A percentile compares a stretch with the other conserved stretches of the same genome.
Evolutionary conservation across 2,113 vertebrate genomes (phyloP).

Genomic region (Mus musculus): GRCm39 chr2:114693001-114693500

Average conservation of each 20-base stretch:
- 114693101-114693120: neutral
- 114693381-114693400: slow-evolving; percentile 5
- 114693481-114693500: slow-evolving; percentile 25
- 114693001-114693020: neutral
- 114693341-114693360: neutral
- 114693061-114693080: neutral
- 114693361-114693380: slow-evolving; percentile 48
- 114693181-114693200: neutral
- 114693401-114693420: neutral
- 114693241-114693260: neutral
- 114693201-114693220: neutral
- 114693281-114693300: neutral
- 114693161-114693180: neutral
- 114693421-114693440: slow-evolving; percentile 43
- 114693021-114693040: neutral
- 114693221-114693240: neutral
- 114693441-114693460: neutral
- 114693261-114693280: neutral
- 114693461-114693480: slow-evolving; percentile 46
- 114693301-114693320: slow-evolving; percentile 41
- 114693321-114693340: neutral
- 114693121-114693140: neutral
- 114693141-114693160: neutral
- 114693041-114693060: neutral
- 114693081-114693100: neutral